phyloP scores from a whole-genome alignment of 2,113 vertebrate species.

The Trematomus loennbergii region DNA sequence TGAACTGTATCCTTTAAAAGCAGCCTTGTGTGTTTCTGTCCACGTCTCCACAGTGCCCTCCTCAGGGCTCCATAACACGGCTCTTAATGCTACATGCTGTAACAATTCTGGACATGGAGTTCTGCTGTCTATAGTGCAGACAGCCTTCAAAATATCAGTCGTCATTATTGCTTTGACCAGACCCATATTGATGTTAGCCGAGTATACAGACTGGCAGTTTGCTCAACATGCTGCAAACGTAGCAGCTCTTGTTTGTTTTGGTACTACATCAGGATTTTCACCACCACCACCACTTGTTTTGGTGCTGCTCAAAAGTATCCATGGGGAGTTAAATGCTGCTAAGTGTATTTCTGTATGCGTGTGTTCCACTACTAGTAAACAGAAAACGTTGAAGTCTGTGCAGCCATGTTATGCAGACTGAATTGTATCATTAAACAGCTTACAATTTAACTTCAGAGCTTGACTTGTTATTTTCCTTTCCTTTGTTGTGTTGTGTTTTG shows the following conservation, averaged over 20 bases:
- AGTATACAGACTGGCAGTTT: neutral
- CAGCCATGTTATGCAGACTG: constrained; percentile 39
- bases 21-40: constrained; percentile 34
- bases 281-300: constrained; percentile 26
- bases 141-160: neutral
- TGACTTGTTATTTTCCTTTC: neutral
- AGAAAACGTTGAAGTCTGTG: constrained; percentile 47
- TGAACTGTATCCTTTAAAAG: constrained; percentile 38
- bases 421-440: constrained; percentile 43
- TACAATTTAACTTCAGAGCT: constrained; percentile 24
- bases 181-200: constrained; percentile 1
- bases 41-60: constrained; percentile 78
- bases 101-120: constrained; percentile 11
- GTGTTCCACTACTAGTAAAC: constrained; percentile 31
- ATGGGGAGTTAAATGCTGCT: constrained; percentile 35
- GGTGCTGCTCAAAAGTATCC: constrained; percentile 41
- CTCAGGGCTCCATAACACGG: constrained; percentile 59
- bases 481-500: neutral
- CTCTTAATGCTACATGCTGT: constrained; percentile 1
- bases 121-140: neutral
- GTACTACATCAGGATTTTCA: constrained; percentile 35
- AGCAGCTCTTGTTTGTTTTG: constrained; percentile 28
- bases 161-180: constrained; percentile 12
- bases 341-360: constrained; percentile 55
- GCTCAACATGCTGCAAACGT: neutral